Evolutionary conservation across 2,797 vertebrate species (phyloP).

Genomic region (Phoeniculus purpureus): DNA sequence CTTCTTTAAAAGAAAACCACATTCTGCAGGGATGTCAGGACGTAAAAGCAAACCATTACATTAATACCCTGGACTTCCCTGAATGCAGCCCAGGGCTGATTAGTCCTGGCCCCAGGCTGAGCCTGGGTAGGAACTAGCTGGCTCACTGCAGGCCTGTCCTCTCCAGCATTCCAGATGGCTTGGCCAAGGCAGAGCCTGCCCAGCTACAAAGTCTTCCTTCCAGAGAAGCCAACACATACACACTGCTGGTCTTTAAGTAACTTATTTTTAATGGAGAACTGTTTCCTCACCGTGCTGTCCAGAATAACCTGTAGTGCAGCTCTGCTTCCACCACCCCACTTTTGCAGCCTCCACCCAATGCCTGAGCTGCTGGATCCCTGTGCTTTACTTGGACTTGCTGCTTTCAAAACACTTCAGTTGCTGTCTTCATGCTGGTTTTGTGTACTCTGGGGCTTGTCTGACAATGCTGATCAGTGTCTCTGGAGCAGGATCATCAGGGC

Average conservation of each 20-base stretch:
- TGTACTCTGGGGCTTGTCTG: neutral
- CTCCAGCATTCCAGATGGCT: neutral
- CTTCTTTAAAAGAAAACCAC: neutral
- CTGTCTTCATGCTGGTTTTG: accelerated
- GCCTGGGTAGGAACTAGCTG: neutral
- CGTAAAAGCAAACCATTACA: neutral
- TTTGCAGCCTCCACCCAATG: neutral
- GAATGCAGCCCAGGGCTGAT: neutral
- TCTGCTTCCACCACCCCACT: neutral
- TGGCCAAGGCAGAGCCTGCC: neutral
- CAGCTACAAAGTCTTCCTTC: neutral
- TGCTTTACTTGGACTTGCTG: neutral
- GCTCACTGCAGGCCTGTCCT: accelerated
- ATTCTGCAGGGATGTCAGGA: too few relatives aligned
- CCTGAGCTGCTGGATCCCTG: neutral
- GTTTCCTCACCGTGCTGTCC: neutral
- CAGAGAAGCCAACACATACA: neutral
- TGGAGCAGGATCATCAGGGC: neutral
- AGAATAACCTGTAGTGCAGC: slow-evolving; percentile 17
- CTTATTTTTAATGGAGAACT: neutral
- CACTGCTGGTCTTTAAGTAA: neutral
- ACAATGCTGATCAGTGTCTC: accelerated
- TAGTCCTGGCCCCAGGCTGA: neutral
- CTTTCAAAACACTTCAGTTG: neutral
- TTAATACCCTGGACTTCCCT: neutral